Percentiles rank a stretch among this genome's conserved stretches.
Conservation (phyloP, 2,888 invertebrate genomes). For the Hirtodrosophila trivittata region DNA sequence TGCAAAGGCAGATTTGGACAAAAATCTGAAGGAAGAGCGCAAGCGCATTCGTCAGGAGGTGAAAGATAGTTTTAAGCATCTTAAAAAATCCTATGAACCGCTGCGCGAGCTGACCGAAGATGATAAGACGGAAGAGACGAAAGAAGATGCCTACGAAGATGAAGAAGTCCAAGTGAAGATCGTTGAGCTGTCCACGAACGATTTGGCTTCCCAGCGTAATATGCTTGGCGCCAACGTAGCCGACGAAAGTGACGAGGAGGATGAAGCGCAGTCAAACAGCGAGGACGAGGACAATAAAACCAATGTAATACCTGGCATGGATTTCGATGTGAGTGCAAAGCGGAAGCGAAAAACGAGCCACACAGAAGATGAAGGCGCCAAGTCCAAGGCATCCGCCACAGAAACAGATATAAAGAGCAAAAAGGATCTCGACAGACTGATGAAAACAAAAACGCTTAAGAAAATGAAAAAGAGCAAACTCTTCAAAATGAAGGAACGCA, state of each 20-base stretch:
- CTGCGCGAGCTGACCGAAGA: constrained; percentile 85
- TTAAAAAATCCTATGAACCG: constrained; percentile 89
- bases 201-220: constrained; percentile 88
- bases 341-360: constrained; percentile 37
- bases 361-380: neutral
- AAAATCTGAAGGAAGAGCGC: constrained; percentile 89
- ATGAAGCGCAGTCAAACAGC: constrained; percentile 58
- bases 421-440: constrained; percentile 88
- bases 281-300: constrained; percentile 38
- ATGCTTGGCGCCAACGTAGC: constrained; percentile 87
- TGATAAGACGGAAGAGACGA: constrained; percentile 81
- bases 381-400: neutral
- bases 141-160: constrained; percentile 87
- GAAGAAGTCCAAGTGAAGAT: constrained; percentile 92
- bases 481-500: constrained; percentile 89
- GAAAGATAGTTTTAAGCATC: constrained; percentile 90
- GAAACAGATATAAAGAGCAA: constrained; percentile 80
- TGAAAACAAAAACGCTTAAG: constrained; percentile 89
- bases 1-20: constrained; percentile 89
- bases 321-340: constrained; percentile 65
- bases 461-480: constrained; percentile 91
- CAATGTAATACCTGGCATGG: constrained; percentile 81
- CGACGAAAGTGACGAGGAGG: constrained; percentile 83
- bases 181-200: constrained; percentile 89
- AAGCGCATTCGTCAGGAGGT: constrained; percentile 91